These are phyloP conservation scores for Drusus annulatus DNA, from an alignment of 1,140 invertebrate genomes.

Conservation along the genomic window DNA sequence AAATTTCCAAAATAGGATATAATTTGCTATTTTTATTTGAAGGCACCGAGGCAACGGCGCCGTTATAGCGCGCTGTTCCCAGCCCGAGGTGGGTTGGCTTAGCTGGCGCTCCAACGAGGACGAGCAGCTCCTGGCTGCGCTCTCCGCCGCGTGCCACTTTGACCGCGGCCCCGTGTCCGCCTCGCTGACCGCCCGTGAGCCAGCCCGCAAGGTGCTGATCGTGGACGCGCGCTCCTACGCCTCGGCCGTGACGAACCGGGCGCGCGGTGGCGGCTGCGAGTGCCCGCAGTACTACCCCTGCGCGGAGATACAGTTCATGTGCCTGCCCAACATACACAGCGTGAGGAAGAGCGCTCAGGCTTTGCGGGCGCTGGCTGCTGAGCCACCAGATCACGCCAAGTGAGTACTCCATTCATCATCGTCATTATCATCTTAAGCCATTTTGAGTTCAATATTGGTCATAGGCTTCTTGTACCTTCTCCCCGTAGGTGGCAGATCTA, in stretches of 20 bases:
- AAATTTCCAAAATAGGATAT: no score
- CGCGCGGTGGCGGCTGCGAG: slow-evolving; percentile 96
- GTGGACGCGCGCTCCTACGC: slow-evolving; percentile 96
- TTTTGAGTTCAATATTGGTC: no score
- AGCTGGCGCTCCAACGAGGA: slow-evolving; percentile 92
- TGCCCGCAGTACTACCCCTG: slow-evolving; percentile 95
- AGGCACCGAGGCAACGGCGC: slow-evolving; percentile 90
- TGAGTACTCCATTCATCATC: slow-evolving; percentile 64
- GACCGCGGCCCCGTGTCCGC: slow-evolving; percentile 71
- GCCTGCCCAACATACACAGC: slow-evolving; percentile 96
- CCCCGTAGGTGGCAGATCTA: no score
- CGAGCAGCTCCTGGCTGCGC: slow-evolving; percentile 88
- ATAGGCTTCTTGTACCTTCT: no score
- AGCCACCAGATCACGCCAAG: slow-evolving; percentile 84
- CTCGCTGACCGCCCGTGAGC: slow-evolving; percentile 3
- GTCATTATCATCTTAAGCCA: no score
- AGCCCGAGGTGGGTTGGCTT: slow-evolving; percentile 94
- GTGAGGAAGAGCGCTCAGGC: slow-evolving; percentile 91
- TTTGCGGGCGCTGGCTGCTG: slow-evolving; percentile 82
- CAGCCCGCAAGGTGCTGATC: slow-evolving; percentile 84
- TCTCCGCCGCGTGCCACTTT: slow-evolving; percentile 86
- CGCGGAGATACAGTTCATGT: slow-evolving; percentile 97
- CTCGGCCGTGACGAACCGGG: slow-evolving; percentile 95
- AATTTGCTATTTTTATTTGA: slow-evolving; percentile 42
- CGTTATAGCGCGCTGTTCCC: slow-evolving; percentile 93